Base-by-base conservation (phyloP, 2,888 invertebrate genomes). In the Sussaba pulchella region DNA sequence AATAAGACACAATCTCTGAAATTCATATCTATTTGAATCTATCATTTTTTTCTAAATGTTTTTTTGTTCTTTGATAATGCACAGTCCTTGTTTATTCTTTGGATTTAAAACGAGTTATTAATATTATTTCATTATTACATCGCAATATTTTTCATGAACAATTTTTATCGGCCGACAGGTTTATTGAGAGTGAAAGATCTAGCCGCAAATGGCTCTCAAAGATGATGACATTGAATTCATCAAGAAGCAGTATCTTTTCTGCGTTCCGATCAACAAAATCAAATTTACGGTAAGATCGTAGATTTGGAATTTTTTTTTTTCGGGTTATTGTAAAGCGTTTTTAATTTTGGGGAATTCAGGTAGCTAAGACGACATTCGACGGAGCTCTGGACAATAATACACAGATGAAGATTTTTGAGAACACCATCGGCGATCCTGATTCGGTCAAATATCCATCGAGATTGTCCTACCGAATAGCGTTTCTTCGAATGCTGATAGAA, bases 391-490 rank as follows among this genome's bases (percentile, higher is more conserved):
- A 86, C 54, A 26, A 74, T 4, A 71, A 86, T 21, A 71, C 66
- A 0, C 96, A 96, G 90, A 92, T 94, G 83, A 83, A 86, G 57
- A 93, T 97, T 66, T 86, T 96, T 10, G 91, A 94, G 14, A 89
- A 91, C 57, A 96, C 96, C 10, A 91, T 96, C 9, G 92, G 94
- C 50, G 94, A 93, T 83, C 6, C 85, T 94, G 43, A 91, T 95
- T 77, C 81, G 0, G 90, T 93, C 86, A 92, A 93, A 79, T 95
- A 94, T 91, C 96, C 97, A 1, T 86, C 96, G 4, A 95, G 94
- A 84, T 88, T 91, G 50, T 93, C 93, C 43, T 97, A 96, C 89
- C 94, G 94, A 82, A 93, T 93, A 87, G 92, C 93, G 36, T 97
- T 96, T 91, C 91, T 96, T 50, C 81, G 81, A 6, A 43, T 41